Conservation (phyloP, 2,113 vertebrate species). For the Perccottus glenii region DNA sequence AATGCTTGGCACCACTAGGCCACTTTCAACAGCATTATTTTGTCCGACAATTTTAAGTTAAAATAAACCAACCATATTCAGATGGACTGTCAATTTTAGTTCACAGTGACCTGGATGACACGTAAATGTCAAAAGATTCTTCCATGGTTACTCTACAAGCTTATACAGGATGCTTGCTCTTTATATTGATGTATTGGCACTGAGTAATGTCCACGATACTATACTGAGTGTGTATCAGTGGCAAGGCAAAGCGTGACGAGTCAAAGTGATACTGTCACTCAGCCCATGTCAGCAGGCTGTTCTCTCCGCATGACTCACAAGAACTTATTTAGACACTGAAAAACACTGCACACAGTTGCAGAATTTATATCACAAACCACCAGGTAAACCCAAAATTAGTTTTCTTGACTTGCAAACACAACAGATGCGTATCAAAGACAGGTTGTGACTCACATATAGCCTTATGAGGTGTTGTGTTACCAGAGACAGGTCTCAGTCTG, state of each 20-base stretch:
- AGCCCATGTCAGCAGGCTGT: slow-evolving; percentile 51
- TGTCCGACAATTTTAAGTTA: too few relatives aligned
- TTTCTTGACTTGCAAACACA: background rate
- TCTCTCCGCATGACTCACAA: slow-evolving; percentile 76
- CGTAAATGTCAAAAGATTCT: too few relatives aligned
- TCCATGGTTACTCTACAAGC: too few relatives aligned
- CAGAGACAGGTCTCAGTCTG: background rate
- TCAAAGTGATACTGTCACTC: slow-evolving; percentile 71
- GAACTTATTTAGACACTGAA: slow-evolving; percentile 62
- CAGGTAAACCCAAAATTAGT: slow-evolving; percentile 20
- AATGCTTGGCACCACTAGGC: too few relatives aligned
- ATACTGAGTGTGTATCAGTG: slow-evolving; percentile 43
- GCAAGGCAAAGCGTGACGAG: slow-evolving; percentile 36
- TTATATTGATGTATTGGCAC: slow-evolving; percentile 33
- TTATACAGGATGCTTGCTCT: slow-evolving; percentile 17
- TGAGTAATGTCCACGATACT: slow-evolving; percentile 52
- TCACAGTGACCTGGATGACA: too few relatives aligned
- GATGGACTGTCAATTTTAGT: too few relatives aligned
- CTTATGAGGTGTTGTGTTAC: background rate
- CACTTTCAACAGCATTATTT: too few relatives aligned
- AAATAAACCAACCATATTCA: too few relatives aligned
- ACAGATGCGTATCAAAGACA: slow-evolving; percentile 1
- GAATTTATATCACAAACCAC: slow-evolving; percentile 50
- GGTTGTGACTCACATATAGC: background rate
- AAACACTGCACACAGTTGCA: slow-evolving; percentile 48